These are phyloP conservation scores for Zaprionus ornatus DNA, from an alignment of 1,140 invertebrate genomes.

Conservation along the genomic window DNA sequence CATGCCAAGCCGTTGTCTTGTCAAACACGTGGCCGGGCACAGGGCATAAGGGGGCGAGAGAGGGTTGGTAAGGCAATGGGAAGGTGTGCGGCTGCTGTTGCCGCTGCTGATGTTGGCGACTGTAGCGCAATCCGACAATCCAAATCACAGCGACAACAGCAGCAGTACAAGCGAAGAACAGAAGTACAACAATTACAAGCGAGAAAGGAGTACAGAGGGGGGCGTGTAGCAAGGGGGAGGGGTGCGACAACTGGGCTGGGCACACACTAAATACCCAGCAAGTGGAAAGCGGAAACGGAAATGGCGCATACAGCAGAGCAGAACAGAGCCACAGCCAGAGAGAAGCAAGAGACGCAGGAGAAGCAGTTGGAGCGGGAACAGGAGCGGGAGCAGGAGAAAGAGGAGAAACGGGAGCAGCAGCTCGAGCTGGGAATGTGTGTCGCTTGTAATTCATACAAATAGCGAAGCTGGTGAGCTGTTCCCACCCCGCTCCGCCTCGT, in stretches of 20 bases:
- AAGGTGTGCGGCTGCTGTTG: conserved; percentile 7
- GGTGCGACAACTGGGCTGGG: neutral
- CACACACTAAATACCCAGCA: conserved; percentile 77
- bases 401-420: neutral
- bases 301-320: conserved; percentile 65
- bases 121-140: conserved; percentile 40
- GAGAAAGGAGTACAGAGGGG: neutral
- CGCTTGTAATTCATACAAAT: conserved; percentile 73
- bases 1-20: conserved; percentile 71
- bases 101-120: neutral
- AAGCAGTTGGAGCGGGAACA: neutral
- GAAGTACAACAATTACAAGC: conserved; percentile 76
- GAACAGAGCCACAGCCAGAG: conserved; percentile 31
- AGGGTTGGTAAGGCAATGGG: conserved; percentile 3
- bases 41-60: neutral
- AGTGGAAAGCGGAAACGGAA: conserved; percentile 80
- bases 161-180: conserved; percentile 63
- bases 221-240: neutral
- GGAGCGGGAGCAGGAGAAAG: neutral
- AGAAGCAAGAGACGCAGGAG: neutral
- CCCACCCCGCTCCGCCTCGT: neutral
- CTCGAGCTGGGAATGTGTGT: conserved; percentile 47
- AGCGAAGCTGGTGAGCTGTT: conserved; percentile 36
- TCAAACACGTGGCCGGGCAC: conserved; percentile 61
- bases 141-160: conserved; percentile 79